phyloP scores from a whole-genome alignment of 2,113 vertebrate species.

The Mus musculus region GRCm39 chr13:97470001-97470500 shows the following conservation, averaged over 20 bases:
- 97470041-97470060: background rate
- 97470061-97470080: background rate
- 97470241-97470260: background rate
- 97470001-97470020: background rate
- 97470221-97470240: no score
- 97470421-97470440: background rate
- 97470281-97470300: no score
- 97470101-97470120: background rate
- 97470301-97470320: background rate
- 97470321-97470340: background rate
- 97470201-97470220: no score
- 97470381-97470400: background rate
- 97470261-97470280: background rate
- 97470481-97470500: background rate
- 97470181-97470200: no score
- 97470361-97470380: background rate
- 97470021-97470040: background rate
- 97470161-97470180: background rate
- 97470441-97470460: background rate
- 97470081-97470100: background rate
- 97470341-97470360: background rate
- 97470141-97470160: background rate
- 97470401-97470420: background rate
- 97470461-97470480: background rate
- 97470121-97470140: background rate